phyloP scores from a whole-genome alignment of 2,113 vertebrate species.

The Mirounga angustirostris region DNA sequence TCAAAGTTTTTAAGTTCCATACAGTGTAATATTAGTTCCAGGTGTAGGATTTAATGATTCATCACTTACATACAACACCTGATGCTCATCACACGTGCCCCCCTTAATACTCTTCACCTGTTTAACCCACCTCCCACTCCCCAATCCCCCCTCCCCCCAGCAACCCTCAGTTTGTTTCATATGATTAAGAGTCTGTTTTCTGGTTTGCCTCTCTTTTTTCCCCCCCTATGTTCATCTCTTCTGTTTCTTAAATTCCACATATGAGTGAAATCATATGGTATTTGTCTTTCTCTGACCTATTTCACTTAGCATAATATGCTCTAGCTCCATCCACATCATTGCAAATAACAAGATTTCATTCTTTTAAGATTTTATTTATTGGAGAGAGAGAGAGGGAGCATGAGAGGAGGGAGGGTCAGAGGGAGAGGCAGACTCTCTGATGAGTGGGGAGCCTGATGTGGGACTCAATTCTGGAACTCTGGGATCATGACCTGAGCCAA shows the following conservation, averaged over 20 bases:
- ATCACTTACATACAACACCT: background rate
- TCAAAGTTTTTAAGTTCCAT: background rate
- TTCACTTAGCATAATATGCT: background rate
- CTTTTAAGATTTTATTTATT: too few relatives aligned
- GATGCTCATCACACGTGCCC: background rate
- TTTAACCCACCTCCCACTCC: background rate
- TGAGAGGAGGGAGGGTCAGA: too few relatives aligned
- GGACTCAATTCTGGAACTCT: too few relatives aligned
- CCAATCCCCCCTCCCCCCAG: background rate
- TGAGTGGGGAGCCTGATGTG: too few relatives aligned
- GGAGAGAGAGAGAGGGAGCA: too few relatives aligned
- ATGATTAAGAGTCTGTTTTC: background rate
- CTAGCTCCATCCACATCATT: background rate
- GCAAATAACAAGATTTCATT: background rate
- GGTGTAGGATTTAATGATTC: background rate
- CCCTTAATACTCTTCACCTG: background rate
- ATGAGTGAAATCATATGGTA: background rate
- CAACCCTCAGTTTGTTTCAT: background rate
- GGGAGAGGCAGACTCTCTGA: too few relatives aligned
- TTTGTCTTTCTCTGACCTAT: background rate
- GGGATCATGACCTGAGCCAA: too few relatives aligned
- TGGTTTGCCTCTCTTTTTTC: background rate
- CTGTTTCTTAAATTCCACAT: background rate
- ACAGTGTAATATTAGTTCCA: background rate
- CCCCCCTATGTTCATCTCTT: background rate